Conservation (phyloP, 2,797 vertebrate genomes). For the Coilia nasus region DNA sequence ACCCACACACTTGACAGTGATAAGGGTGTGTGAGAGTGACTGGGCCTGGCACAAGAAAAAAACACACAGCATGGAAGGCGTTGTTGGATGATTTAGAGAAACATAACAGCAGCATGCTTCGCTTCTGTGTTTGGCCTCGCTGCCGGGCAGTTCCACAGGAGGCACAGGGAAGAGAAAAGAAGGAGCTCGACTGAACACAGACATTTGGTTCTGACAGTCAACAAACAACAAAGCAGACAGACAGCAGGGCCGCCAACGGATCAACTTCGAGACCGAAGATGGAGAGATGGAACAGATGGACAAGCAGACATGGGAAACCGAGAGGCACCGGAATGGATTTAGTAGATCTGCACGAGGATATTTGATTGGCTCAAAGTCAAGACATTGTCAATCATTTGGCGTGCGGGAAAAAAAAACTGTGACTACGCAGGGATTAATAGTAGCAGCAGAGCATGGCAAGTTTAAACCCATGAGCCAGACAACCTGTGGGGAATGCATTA, state of each 20-base stretch:
- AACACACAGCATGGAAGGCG: conserved; percentile 18
- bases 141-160: background rate
- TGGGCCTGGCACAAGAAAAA: conserved; percentile 6
- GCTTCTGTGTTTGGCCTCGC: background rate
- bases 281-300: conserved; percentile 13
- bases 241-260: background rate
- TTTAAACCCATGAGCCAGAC: no score
- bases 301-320: background rate
- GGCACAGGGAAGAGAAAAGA: background rate
- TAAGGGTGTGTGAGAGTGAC: background rate
- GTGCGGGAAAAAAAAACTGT: background rate
- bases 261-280: background rate
- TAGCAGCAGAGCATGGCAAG: no score
- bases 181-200: conserved; percentile 6
- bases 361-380: conserved; percentile 1
- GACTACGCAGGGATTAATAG: background rate
- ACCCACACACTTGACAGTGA: background rate
- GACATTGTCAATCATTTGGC: background rate
- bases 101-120: background rate
- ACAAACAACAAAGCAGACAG: background rate
- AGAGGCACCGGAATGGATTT: conserved; percentile 43
- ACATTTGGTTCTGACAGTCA: conserved; percentile 18
- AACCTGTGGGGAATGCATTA: no score
- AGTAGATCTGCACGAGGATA: background rate
- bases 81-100: background rate